These are phyloP conservation scores for Tipula confusa DNA, from an alignment of 2,888 invertebrate species.

Conservation along the genomic window DNA sequence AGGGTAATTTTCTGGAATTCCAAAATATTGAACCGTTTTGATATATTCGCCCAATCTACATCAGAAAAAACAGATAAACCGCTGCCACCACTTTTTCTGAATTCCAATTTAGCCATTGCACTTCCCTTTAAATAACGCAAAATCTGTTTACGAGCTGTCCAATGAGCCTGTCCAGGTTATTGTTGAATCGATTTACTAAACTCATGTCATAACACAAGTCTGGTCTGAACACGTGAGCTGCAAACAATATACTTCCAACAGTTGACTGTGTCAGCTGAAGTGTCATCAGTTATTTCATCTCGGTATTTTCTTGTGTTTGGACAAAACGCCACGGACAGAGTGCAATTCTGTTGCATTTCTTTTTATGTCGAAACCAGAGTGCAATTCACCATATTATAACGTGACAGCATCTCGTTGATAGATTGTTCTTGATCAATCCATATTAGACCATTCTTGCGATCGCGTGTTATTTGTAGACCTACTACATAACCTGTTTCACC, in stretches of 20 bases:
- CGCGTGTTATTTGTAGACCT: too few species aligned
- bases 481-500: too few species aligned
- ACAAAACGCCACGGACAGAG: neutral
- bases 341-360: neutral
- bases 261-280: too few species aligned
- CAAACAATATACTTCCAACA: neutral
- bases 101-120: neutral
- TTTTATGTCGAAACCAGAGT: neutral
- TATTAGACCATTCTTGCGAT: neutral
- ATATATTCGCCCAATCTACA: too few species aligned
- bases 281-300: neutral
- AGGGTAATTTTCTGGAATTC: neutral
- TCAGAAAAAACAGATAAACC: too few species aligned
- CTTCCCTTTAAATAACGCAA: neutral
- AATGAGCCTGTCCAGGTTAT: neutral
- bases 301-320: neutral
- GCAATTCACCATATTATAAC: neutral
- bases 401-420: neutral
- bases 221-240: neutral
- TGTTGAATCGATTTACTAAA: neutral
- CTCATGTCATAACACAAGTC: neutral
- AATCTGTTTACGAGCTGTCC: neutral
- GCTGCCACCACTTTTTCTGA: too few species aligned
- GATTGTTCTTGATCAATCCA: neutral
- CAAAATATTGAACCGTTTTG: neutral